phyloP scores from a whole-genome alignment of 2,888 invertebrate species.

The Amiota communis region DNA sequence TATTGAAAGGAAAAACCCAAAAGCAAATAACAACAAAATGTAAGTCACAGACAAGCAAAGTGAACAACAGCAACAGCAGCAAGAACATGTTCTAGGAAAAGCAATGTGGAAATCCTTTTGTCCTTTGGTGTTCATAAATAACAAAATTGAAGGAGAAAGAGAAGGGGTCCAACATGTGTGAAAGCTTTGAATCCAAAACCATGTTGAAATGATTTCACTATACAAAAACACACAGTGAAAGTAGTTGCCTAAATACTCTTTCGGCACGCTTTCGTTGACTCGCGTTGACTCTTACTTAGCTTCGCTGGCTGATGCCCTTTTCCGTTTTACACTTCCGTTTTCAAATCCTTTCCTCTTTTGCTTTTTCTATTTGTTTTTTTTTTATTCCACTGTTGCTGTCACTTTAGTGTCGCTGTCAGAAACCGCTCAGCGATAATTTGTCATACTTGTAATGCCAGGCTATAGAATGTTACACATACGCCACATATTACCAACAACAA shows the following conservation, averaged over 20 bases:
- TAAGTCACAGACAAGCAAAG: background rate
- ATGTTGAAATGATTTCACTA: too few relatives aligned
- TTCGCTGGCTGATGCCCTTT: too few relatives aligned
- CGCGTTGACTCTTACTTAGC: too few relatives aligned
- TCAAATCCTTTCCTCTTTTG: too few relatives aligned
- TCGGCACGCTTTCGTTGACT: too few relatives aligned
- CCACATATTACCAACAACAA: background rate
- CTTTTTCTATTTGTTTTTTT: too few relatives aligned
- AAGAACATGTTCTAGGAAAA: background rate
- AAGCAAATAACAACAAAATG: background rate
- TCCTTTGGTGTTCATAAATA: slow-evolving; percentile 16
- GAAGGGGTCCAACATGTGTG: too few relatives aligned
- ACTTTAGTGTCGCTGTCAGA: slow-evolving; percentile 11
- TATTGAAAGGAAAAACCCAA: background rate
- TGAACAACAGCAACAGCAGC: background rate
- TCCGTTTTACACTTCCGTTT: too few relatives aligned
- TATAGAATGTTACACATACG: slow-evolving; percentile 7
- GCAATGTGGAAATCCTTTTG: slow-evolving; percentile 17
- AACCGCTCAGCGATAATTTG: slow-evolving; percentile 17
- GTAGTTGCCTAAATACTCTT: too few relatives aligned
- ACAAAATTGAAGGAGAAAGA: background rate
- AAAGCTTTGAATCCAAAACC: too few relatives aligned
- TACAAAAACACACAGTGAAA: too few relatives aligned
- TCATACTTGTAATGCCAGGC: slow-evolving; percentile 1
- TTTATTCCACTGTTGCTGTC: background rate